A percentile compares a stretch with the other conserved stretches of the same genome.
phyloP scores from a whole-genome alignment of 2,888 invertebrate species.

The Heterodera filipjevi region DNA sequence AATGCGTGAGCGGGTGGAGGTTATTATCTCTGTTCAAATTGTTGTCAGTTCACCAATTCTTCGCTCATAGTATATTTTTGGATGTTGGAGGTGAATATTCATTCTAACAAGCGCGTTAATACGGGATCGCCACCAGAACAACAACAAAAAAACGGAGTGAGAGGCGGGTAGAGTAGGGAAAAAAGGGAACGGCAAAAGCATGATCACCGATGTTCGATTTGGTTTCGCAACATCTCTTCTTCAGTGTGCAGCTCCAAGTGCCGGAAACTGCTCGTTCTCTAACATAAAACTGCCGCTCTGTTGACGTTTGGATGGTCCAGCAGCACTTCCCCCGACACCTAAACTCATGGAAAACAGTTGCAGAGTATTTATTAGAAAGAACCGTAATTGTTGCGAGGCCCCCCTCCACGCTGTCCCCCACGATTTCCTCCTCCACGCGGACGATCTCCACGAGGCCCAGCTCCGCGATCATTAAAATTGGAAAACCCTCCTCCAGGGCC shows the following conservation, averaged over 20 bases:
- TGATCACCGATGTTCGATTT: neutral
- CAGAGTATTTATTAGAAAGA: neutral
- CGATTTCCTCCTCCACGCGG: conserved; percentile 41
- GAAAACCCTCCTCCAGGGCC: conserved; percentile 38
- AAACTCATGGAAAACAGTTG: neutral
- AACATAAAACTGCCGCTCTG: conserved; percentile 26
- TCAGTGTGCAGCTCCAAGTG: conserved; percentile 30
- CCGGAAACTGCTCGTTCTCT: conserved; percentile 31
- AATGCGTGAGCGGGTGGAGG: conserved; percentile 12
- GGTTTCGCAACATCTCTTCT: neutral
- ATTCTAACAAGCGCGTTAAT: neutral
- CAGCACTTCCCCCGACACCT: conserved; percentile 16
- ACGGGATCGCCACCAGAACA: conserved; percentile 12
- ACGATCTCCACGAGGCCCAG: conserved; percentile 42
- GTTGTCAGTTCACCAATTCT: neutral
- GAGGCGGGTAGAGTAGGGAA: neutral
- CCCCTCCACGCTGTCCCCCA: conserved; percentile 43
- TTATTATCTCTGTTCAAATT: neutral
- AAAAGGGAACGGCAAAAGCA: neutral
- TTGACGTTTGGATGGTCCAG: conserved; percentile 2
- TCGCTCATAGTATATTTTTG: neutral
- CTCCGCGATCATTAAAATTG: conserved; percentile 37
- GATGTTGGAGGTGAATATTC: neutral
- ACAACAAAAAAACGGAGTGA: conserved; percentile 5
- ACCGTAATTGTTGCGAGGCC: conserved; percentile 27